These are phyloP conservation scores for fruit fly (Drosophila melanogaster) DNA, from an alignment of 1,140 invertebrate genomes.

Conservation along the genomic window DNA sequence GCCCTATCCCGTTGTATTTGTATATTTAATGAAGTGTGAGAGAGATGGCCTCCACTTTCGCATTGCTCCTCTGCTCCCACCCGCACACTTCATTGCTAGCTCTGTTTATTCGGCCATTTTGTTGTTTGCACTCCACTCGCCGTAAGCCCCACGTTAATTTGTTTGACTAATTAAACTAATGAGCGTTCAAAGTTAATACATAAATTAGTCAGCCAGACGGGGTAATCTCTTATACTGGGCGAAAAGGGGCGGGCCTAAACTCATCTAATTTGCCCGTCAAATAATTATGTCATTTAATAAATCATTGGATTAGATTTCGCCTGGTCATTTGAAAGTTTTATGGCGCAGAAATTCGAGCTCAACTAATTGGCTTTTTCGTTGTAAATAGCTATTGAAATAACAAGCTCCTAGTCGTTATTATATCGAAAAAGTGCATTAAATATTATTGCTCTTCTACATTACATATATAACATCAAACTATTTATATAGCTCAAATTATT, in stretches of 20 bases:
- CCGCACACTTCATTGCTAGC: constrained; percentile 9
- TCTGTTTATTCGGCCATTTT: constrained; percentile 78
- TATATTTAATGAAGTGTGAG: constrained; percentile 71
- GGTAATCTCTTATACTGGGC: constrained; percentile 4
- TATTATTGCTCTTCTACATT: too few species aligned
- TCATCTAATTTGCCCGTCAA: constrained; percentile 35
- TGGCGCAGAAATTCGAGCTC: not conserved
- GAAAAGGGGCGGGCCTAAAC: constrained; percentile 11
- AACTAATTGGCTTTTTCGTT: constrained; percentile 12
- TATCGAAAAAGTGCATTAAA: too few species aligned
- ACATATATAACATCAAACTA: too few species aligned
- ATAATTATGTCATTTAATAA: constrained; percentile 35
- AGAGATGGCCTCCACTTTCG: constrained; percentile 27
- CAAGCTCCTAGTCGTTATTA: too few species aligned
- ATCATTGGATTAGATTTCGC: constrained; percentile 24
- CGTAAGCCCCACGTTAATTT: constrained; percentile 81
- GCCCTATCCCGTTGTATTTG: constrained; percentile 58
- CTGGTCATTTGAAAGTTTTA: not conserved
- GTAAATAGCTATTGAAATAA: not conserved
- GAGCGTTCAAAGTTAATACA: constrained; percentile 85
- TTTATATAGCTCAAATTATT: too few species aligned
- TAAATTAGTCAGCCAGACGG: constrained; percentile 70
- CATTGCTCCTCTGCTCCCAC: not conserved
- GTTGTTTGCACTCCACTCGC: constrained; percentile 78
- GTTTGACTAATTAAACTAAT: constrained; percentile 85